Base-by-base conservation (phyloP, 1,140 invertebrate species). In the Zelostemma sp. region DNA sequence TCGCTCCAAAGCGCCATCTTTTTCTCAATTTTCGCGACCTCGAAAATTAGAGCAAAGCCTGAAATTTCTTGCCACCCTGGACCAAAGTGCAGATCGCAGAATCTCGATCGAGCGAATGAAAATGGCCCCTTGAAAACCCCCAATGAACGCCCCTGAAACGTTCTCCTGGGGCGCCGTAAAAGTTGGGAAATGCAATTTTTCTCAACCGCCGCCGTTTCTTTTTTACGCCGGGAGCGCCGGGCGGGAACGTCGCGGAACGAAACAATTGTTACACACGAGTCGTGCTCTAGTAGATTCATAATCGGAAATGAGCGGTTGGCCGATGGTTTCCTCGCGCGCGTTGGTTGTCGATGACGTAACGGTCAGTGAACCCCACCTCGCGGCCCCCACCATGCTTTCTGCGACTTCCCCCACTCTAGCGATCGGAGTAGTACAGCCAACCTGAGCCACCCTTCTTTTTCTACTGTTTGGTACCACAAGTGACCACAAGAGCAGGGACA, bases 301-400 rank as follows among this genome's bases (percentile, higher is more conserved):
- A 72, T 72, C 59, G 61, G 64, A 75, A 74, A 74, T 72, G 59
- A 68, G 59, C 54, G 69, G 54, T 70, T 50, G 69, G 59, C 54
- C 66, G 54, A 68, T 50, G 69, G 65, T 72, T 65, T 75, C 72
- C 73, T 68, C 59, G 65, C 64, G 65, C 64, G 67, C 72, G 73
- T 76, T 64, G 58, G 55, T 51, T 58, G 72, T 54, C 65, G 79
- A 80, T 84, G 81, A 84, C 79, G 80, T 83, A 81, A 85, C 80
- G 83, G 83, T 83, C 83, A 81, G 59, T 83, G 83, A 85, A 78
- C 82, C 75, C 79, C 77, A 70, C 62, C 62, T 50, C 54, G 53
- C 56, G 47, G 35, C 49, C 55, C 28, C 60, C 19, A 35, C 59
- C 53, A 62, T 12, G 18, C 18, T 62, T 60, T 62, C 60, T 8